Percentiles rank a stretch among this genome's conserved stretches.
Conservation (phyloP, 2,113 vertebrate genomes). For the Pollimyrus isidori region DNA sequence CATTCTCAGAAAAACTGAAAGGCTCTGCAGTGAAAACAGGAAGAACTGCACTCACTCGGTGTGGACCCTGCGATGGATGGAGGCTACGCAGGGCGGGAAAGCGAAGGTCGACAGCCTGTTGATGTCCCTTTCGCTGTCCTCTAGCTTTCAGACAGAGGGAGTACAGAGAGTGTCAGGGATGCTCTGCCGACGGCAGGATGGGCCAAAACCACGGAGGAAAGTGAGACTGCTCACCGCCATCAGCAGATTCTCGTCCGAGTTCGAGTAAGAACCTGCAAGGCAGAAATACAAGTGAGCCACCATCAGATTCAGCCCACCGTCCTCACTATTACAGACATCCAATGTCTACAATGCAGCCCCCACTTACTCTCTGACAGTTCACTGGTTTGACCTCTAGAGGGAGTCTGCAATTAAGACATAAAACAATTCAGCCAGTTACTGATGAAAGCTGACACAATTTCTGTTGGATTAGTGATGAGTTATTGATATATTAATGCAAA, state of each 20-base stretch:
- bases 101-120: conserved; percentile 88
- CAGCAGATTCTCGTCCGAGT: conserved; percentile 59
- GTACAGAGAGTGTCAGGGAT: background rate
- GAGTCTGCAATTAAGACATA: conserved; percentile 41
- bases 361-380: conserved; percentile 50
- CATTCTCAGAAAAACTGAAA: background rate
- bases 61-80: conserved; percentile 72
- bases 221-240: conserved; percentile 40
- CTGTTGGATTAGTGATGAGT: background rate
- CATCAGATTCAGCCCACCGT: background rate
- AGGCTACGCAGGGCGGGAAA: conserved; percentile 81
- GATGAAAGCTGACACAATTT: conserved; percentile 10
- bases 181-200: background rate
- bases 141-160: conserved; percentile 31
- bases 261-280: conserved; percentile 46
- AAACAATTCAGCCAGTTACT: background rate
- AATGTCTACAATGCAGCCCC: background rate
- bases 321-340: background rate
- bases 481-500: conserved; percentile 6
- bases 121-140: conserved; percentile 79
- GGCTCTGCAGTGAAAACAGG: background rate
- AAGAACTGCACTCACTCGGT: conserved; percentile 48
- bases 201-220: background rate
- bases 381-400: conserved; percentile 39
- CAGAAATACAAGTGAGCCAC: conserved; percentile 2